Evolutionary conservation across 2,113 vertebrate genomes (phyloP).

Genomic region (Melierax canorus): DNA sequence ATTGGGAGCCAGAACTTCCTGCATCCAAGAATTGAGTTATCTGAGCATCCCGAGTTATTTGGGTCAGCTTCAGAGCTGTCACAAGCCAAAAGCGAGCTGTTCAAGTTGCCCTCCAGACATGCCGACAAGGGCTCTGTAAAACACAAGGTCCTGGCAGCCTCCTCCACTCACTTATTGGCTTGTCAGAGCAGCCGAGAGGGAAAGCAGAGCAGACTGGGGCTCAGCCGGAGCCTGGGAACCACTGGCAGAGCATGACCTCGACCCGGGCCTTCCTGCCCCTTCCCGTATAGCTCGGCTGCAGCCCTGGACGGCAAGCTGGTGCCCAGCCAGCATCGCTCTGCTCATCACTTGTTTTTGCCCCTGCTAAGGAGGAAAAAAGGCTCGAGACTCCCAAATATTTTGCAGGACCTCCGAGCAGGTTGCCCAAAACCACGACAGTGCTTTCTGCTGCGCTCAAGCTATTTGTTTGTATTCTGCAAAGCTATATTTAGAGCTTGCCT

Average conservation of each 20-base stretch:
- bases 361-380: background rate
- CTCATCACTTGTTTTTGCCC: background rate
- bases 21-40: background rate
- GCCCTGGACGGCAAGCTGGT: background rate
- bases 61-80: background rate
- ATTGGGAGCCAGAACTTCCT: background rate
- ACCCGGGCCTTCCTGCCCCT: background rate
- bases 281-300: background rate
- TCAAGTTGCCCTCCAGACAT: background rate
- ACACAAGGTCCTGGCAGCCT: background rate
- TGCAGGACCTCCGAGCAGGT: background rate
- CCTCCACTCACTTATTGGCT: background rate
- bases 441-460: background rate
- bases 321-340: background rate
- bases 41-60: background rate
- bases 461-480: background rate
- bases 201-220: background rate
- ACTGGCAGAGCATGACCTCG: background rate
- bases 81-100: background rate
- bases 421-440: background rate
- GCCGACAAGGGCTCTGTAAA: background rate
- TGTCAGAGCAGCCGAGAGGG: background rate
- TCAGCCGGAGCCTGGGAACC: constrained; percentile 30
- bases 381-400: background rate
- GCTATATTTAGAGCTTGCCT: background rate